phyloP scores from a whole-genome alignment of 2,888 invertebrate genomes.

The Tridacna crocea region DNA sequence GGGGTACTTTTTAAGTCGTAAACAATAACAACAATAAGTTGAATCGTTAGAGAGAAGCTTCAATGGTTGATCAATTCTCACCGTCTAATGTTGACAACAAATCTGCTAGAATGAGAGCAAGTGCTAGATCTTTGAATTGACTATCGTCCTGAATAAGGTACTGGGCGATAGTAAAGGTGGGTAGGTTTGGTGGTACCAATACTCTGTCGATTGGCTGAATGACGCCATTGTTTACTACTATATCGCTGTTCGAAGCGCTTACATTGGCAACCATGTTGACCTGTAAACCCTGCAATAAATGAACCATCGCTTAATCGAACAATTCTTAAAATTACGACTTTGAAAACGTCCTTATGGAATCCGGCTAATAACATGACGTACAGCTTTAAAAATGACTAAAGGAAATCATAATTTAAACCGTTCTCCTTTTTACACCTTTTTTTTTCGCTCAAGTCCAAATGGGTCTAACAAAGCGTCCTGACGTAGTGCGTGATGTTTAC shows the following conservation, averaged over 20 bases:
- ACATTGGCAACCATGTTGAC: slow-evolving; percentile 15
- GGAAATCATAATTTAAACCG: no score
- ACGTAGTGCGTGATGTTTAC: no score
- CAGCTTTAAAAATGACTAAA: no score
- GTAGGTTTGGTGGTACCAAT: slow-evolving; percentile 49
- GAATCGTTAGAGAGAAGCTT: no score
- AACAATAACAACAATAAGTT: no score
- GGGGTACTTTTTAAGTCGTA: no score
- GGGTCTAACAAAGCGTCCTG: no score
- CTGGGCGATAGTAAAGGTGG: slow-evolving; percentile 39
- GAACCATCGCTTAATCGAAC: neutral
- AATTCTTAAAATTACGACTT: neutral
- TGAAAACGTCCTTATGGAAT: no score
- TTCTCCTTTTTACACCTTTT: no score
- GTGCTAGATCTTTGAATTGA: slow-evolving; percentile 41
- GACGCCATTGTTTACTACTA: slow-evolving; percentile 66
- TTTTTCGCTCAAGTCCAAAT: no score
- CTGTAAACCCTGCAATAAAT: slow-evolving; percentile 16
- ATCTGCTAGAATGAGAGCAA: slow-evolving; percentile 40
- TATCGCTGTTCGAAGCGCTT: slow-evolving; percentile 33
- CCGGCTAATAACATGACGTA: no score
- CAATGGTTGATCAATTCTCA: slow-evolving; percentile 18
- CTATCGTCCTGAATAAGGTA: slow-evolving; percentile 41
- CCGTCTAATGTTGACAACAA: slow-evolving; percentile 30
- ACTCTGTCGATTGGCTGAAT: slow-evolving; percentile 63